Base-by-base conservation (phyloP, 2,888 invertebrate species). In the Pseudanteris insignis region DNA sequence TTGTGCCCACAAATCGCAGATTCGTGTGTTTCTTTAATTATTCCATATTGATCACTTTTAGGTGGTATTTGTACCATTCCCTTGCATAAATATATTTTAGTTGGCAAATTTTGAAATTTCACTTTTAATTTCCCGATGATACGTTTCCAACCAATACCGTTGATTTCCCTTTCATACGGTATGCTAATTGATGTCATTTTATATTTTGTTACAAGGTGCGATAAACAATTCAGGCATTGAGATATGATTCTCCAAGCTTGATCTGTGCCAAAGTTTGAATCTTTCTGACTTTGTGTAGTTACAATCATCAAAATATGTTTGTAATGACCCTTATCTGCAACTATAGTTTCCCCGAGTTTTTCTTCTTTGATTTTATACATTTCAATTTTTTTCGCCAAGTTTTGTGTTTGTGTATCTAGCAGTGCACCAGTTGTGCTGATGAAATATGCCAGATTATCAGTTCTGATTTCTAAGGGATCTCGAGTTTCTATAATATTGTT, bases 361-460 rank as follows among this genome's bases (percentile, higher is more conserved):
- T 34, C 12, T 1, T 3, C 1, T 13, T 15, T 7, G 5, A 18
- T 6, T 10, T 2, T 18, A n/a, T 15, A 9, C 18, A 34, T 5
- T 18, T 34, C 10, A 2, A 34, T 18, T 7, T 34, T 34, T 13
- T 1, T 18, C 10, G 34, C n/a, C 18, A 34, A 9, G 3, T n/a
- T 10, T 34, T 10, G 15, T 9, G 18, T 34, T 18, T 15, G 34
- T 15, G 1, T 1, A 9, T 34, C 34, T 34, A 34, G 3, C 5
- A 9, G 18, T 2, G 2, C 9, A 9, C 10, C 9, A 2, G 8
- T 9, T 5, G 5, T 7, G 3, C n/a, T 9, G n/a, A 10, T 13
- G 18, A 34, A 34, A 34, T 34, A 34, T 9, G 34, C 34, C 3
- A 34, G 18, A 34, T 34, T 18, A 18, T 34, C 34, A 4, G 15